A percentile compares a stretch with the other conserved stretches of the same genome.
Conservation (phyloP, 2,113 vertebrate species). For the Myrmecophaga tridactyla region DNA sequence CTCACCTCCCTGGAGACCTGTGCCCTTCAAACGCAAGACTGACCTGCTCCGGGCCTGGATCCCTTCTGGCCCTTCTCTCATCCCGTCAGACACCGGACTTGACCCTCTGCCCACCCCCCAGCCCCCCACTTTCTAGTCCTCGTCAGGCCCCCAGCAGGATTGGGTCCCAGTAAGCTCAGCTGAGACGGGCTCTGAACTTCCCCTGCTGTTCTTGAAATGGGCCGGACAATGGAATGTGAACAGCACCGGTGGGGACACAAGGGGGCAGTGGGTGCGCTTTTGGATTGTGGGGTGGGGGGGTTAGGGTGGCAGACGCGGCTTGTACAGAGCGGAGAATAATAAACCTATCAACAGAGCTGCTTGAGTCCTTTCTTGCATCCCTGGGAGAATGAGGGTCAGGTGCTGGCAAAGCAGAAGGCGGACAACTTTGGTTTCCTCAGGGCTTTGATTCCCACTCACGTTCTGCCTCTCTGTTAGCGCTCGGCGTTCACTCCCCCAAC, state of each 20-base stretch:
- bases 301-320: slow-evolving; percentile 55
- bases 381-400: not conserved
- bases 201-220: not conserved
- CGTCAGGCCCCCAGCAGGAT: not conserved
- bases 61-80: not conserved
- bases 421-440: not conserved
- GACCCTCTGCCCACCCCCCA: not conserved
- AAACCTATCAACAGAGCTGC: slow-evolving; percentile 52
- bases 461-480: not conserved
- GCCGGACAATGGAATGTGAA: not conserved
- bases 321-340: slow-evolving; percentile 77
- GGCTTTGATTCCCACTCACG: not conserved
- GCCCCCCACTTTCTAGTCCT: not conserved
- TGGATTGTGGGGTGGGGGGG: slow-evolving; percentile 50
- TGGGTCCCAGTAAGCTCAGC: not conserved
- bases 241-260: not conserved
- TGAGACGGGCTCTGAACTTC: not conserved
- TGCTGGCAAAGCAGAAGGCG: accelerated
- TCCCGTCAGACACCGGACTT: not conserved
- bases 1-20: not conserved
- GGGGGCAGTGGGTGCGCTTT: slow-evolving; percentile 46
- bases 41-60: not conserved
- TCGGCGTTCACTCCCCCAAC: not conserved
- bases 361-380: not conserved
- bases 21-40: not conserved